These are phyloP conservation scores for Odiellus spinosus DNA, from an alignment of 2,888 invertebrate species.

Conservation along the genomic window DNA sequence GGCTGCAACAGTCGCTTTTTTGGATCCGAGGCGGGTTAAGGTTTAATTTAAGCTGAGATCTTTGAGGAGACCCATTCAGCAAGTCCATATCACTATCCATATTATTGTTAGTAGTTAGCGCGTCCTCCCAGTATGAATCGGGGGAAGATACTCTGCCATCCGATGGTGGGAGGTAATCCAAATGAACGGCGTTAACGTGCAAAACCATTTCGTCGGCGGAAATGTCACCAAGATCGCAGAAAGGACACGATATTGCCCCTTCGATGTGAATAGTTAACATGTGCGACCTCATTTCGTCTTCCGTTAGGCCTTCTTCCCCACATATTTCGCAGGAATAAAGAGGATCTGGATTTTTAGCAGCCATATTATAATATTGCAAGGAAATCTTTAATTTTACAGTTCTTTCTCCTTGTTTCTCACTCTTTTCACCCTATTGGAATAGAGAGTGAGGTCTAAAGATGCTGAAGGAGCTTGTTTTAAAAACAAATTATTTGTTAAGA, in stretches of 20 bases:
- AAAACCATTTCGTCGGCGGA: conserved; percentile 55
- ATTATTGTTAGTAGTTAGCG: conserved; percentile 52
- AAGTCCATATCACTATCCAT: conserved; percentile 31
- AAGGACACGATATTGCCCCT: conserved; percentile 60
- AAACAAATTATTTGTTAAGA: too few species aligned
- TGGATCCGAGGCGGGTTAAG: conserved; percentile 23
- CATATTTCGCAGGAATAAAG: conserved; percentile 64
- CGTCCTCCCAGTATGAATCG: conserved; percentile 2
- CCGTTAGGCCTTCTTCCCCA: conserved; percentile 53
- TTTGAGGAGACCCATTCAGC: conserved; percentile 32
- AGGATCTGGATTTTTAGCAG: conserved; percentile 41
- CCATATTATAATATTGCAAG: too few species aligned
- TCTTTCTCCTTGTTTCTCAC: too few species aligned
- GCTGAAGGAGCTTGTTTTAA: too few species aligned
- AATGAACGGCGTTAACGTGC: conserved; percentile 68
- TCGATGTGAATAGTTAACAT: conserved; percentile 61
- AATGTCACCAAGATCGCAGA: conserved; percentile 57
- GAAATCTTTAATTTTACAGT: too few species aligned
- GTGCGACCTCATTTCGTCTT: conserved; percentile 50
- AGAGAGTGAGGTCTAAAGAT: too few species aligned
- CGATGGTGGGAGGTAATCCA: conserved; percentile 35
- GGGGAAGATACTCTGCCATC: neutral
- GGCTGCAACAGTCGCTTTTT: conserved; percentile 9
- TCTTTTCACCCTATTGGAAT: too few species aligned
- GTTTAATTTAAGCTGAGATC: conserved; percentile 46